Evolutionary conservation across 2,797 vertebrate species (phyloP).

Genomic region (Poeciliopsis turneri): DNA sequence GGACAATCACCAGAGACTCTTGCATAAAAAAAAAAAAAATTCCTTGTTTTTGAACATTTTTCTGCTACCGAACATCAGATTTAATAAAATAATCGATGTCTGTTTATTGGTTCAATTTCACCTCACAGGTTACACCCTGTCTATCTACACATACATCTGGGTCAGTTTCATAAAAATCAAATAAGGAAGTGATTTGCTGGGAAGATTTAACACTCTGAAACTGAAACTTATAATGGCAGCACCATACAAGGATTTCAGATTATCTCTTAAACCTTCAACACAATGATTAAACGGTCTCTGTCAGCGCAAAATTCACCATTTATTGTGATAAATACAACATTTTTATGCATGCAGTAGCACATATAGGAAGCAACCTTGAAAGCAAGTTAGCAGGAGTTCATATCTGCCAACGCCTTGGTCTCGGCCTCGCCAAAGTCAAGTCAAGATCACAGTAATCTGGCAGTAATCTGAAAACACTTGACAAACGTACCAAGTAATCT

Average conservation of each 20-base stretch:
- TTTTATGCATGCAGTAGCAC: neutral
- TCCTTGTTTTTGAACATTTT: neutral
- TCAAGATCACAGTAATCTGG: constrained; percentile 64
- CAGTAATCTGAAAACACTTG: constrained; percentile 19
- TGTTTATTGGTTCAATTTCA: neutral
- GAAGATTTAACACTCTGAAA: neutral
- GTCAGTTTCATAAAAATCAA: constrained; percentile 2
- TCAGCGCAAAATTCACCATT: constrained; percentile 3
- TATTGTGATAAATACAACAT: neutral
- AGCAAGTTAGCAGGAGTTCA: neutral
- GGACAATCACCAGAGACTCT: neutral
- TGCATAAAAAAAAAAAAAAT: neutral
- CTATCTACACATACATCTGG: neutral
- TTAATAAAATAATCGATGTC: neutral
- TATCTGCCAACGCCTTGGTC: constrained; percentile 28
- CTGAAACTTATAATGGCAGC: neutral
- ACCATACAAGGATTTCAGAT: neutral
- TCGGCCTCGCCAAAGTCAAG: constrained; percentile 73
- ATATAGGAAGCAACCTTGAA: constrained; percentile 6
- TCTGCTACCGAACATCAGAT: neutral
- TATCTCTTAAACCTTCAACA: neutral
- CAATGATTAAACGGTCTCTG: constrained; percentile 45
- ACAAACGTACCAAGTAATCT: neutral
- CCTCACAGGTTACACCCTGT: neutral
- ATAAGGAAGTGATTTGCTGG: neutral